Conservation (phyloP, 2,888 invertebrate genomes). For the Temnothorax rugatulus region DNA sequence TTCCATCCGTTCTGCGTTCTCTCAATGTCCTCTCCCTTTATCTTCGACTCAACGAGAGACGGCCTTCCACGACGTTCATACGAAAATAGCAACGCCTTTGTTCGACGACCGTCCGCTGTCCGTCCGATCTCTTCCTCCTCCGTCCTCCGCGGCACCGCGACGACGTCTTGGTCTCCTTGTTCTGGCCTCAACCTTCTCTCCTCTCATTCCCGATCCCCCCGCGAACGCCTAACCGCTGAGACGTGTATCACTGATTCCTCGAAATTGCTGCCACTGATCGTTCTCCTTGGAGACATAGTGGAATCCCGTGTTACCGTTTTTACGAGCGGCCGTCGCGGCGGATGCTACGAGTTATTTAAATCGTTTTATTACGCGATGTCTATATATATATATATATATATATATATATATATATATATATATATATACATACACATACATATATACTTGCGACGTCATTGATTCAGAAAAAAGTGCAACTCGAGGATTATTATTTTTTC, state of each 20-base stretch:
- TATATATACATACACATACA: background rate
- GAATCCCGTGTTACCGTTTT: conserved; percentile 54
- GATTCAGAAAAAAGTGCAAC: background rate
- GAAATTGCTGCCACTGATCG: conserved; percentile 51
- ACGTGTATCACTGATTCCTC: conserved; percentile 52
- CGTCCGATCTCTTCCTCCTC: conserved; percentile 63
- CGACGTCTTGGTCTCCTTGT: conserved; percentile 38
- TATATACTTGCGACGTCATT: background rate
- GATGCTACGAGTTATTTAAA: conserved; percentile 37
- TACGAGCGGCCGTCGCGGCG: conserved; percentile 32
- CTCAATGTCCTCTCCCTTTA: conserved; percentile 4
- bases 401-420: background rate
- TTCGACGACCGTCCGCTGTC: conserved; percentile 59
- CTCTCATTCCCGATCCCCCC: background rate
- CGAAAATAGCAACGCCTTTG: conserved; percentile 74
- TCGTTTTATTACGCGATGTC: conserved; percentile 35
- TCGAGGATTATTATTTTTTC: background rate
- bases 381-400: background rate
- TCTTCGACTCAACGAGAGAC: conserved; percentile 48
- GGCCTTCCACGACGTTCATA: conserved; percentile 66
- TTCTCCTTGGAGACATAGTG: conserved; percentile 45
- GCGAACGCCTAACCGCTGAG: conserved; percentile 29
- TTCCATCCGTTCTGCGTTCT: conserved; percentile 14
- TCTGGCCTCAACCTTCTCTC: conserved; percentile 40
- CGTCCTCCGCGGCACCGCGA: conserved; percentile 17